Conservation (phyloP, 2,888 invertebrate genomes). For the Leucania comma region DNA sequence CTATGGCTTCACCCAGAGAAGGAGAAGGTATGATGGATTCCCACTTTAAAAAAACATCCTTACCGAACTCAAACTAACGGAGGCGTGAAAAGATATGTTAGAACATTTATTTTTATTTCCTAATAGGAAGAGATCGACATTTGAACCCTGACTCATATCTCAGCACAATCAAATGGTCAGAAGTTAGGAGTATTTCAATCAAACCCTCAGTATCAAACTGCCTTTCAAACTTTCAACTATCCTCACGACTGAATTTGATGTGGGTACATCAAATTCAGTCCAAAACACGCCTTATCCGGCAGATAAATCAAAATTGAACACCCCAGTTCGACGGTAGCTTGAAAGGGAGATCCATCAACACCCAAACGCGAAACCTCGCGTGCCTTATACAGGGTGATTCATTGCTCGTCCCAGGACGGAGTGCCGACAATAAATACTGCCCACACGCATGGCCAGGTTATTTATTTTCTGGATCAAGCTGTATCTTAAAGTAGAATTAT, state of each 20-base stretch:
- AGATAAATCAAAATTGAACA: constrained; percentile 63
- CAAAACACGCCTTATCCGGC: constrained; percentile 20
- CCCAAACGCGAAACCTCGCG: constrained; percentile 68
- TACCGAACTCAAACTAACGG: too few species aligned
- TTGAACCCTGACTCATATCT: neutral
- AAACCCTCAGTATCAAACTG: neutral
- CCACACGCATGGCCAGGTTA: constrained; percentile 70
- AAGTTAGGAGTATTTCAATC: constrained; percentile 1
- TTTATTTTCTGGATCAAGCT: constrained; percentile 73
- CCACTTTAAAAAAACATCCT: too few species aligned
- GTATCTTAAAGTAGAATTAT: constrained; percentile 73
- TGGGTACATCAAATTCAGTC: constrained; percentile 9
- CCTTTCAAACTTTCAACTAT: constrained; percentile 27
- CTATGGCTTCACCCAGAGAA: too few species aligned
- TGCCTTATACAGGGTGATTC: constrained; percentile 74
- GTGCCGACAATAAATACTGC: constrained; percentile 75
- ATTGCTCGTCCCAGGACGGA: constrained; percentile 68
- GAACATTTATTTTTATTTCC: too few species aligned
- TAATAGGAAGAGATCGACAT: too few species aligned
- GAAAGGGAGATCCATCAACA: constrained; percentile 70
- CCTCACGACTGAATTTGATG: too few species aligned
- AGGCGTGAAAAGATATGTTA: too few species aligned
- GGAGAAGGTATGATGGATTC: too few species aligned
- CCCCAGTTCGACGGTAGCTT: constrained; percentile 47
- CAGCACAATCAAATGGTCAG: neutral